phyloP scores from a whole-genome alignment of 2,113 vertebrate species.

The Lanius ludovicianus region DNA sequence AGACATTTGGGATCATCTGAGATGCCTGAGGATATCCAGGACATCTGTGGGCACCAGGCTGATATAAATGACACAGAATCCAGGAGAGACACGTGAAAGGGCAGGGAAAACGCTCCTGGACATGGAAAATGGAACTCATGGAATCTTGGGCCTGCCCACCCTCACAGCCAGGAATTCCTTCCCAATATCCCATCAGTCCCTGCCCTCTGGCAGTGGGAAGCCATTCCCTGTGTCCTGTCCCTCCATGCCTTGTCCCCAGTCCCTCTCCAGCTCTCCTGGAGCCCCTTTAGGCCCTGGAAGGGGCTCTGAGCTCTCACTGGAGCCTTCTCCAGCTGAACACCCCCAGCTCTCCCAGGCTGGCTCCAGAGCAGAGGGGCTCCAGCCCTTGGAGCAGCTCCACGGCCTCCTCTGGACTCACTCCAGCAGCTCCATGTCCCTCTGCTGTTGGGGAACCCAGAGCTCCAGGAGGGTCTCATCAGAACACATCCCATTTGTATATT shows the following conservation, averaged over 20 bases:
- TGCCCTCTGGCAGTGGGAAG: not conserved
- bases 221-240: not conserved
- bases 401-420: accelerated
- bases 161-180: accelerated
- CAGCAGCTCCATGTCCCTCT: not conserved
- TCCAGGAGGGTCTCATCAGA: not conserved
- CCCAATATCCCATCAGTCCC: not conserved
- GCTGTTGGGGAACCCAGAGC: accelerated
- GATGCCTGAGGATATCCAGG: not conserved
- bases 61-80: not conserved
- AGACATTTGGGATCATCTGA: not conserved
- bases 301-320: not conserved
- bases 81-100: accelerated
- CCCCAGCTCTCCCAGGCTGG: not conserved
- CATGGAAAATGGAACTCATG: not conserved
- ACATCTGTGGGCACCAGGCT: not conserved
- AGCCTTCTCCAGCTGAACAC: not conserved
- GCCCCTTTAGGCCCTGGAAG: not conserved
- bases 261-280: not conserved
- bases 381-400: accelerated
- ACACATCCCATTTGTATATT: not conserved
- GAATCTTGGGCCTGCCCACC: accelerated
- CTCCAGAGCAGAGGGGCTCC: not conserved
- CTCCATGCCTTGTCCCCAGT: not conserved
- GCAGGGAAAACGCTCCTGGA: not conserved